Base-by-base conservation (phyloP, 2,113 vertebrate species). In the Ranitomeya imitator region DNA sequence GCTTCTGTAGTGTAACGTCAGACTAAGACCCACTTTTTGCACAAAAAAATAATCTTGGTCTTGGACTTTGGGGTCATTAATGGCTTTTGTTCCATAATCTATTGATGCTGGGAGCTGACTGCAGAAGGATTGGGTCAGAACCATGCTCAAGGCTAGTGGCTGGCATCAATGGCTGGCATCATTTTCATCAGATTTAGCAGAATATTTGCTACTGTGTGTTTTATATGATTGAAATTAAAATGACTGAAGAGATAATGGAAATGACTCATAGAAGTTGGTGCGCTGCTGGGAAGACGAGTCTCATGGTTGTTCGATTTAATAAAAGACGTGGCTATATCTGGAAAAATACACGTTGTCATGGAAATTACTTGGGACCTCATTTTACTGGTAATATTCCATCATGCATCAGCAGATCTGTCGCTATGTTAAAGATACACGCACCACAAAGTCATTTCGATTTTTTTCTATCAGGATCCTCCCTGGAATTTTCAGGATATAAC, bases 321-420 rank as follows among this genome's bases (percentile, higher is more conserved):
- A 81, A 61, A 81, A 81, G 61, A 61, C 79, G 45, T 65, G 21
- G 61, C 61, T 84, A 84, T 51, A 84, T 84, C 63, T 84, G 82
- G 82, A 84, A 84, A 51, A 81, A 61, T n/a, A 23, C 61, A 67
- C 63, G 82, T 84, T 84, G 82, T 84, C 82, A 84, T 84, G 82
- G 82, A 84, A 84, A 84, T 84, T 6, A 45, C 51, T 84, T 84
- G 82, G 63, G 21, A 69, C 82, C 60, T 65, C 60, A 54, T 83
- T 61, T 65, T 65, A 15, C 59, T 45, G 57, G 51, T 26, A 81
- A 7, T 11, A 61, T 31, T 26, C 21, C 12, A n/a, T 74, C 31
- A 37, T 74, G 71, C 71, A 74, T 74, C 31, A 45, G 15, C 69
- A 73, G 37, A 73, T 73, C 71, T 45, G 19, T 16, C 15, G 5